Evolutionary conservation across 2,888 invertebrate species (phyloP), one percentile per base, ranked within the genome.

Genomic region (Lepidocyrtinus sp.): DNA sequence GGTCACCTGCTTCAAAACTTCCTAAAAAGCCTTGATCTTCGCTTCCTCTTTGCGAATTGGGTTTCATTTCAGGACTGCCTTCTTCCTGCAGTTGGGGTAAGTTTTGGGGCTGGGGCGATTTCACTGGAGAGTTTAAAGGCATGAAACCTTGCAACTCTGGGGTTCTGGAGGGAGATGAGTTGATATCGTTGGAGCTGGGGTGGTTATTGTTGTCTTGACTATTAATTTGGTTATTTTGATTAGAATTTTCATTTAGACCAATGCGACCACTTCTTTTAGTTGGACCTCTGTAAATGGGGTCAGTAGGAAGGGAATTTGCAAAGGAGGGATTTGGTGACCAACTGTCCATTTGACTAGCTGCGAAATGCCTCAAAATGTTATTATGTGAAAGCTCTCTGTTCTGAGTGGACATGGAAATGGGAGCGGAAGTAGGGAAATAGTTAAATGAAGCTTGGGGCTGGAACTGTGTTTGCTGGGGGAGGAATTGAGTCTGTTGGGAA

Each of bases 1-100:
- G 24, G 12, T 64, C 70, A 0, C 55, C 64, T 15, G 76, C 24
- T 3, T 76, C 62, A 64, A 76, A 76, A 24, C 76, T 76, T 19
- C 76, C 76, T 1, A 76, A 24, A 36, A 71, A 77, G 17, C 71
- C 22, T 12, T 69, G 26, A 7, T 59, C 3, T 59, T 26, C n/a
- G n/a, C n/a, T n/a, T n/a, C n/a, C n/a, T n/a, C n/a, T n/a, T n/a
- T n/a, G n/a, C n/a, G n/a, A n/a, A n/a, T 36, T 36, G 12, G 36
- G 12, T 12, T 36, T 36, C 5, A 36, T 36, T 36, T 36, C 36
- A 12, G 36, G 36, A 36, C 36, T 36, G 36, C 12, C 36, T 12
- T 36, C 36, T n/a, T n/a, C n/a, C n/a, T n/a, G n/a, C n/a, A n/a
- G n/a, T n/a, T n/a, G n/a, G n/a, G n/a, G n/a, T n/a, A n/a, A n/a